Percentiles rank a stretch among this genome's conserved stretches.
These are phyloP conservation scores for Tiaroga cobitis DNA, from an alignment of 2,797 vertebrate species.

Conservation along the genomic window DNA sequence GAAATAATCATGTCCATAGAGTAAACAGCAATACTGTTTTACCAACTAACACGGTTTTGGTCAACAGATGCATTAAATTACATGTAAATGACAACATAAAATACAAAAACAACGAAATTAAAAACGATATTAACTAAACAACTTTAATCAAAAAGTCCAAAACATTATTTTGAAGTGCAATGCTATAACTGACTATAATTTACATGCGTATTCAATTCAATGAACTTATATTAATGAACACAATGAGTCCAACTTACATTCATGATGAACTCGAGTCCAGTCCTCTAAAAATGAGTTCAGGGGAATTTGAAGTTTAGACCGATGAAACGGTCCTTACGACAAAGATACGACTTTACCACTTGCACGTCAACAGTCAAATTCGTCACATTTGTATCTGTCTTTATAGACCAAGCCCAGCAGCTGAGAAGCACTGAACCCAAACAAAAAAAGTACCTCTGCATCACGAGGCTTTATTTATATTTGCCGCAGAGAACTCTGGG, in stretches of 20 bases:
- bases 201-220: background rate
- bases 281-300: background rate
- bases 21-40: background rate
- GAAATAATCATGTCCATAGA: background rate
- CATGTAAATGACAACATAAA: background rate
- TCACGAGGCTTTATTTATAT: conserved; percentile 37
- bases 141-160: background rate
- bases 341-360: background rate
- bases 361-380: background rate
- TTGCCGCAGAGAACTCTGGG: background rate
- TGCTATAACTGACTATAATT: background rate
- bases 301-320: background rate
- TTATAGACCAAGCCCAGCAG: background rate
- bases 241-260: conserved; percentile 26
- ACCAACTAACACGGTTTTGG: background rate
- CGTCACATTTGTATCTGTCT: background rate
- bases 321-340: background rate
- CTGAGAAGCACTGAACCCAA: background rate
- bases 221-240: background rate
- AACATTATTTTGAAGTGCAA: background rate
- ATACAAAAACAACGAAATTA: background rate
- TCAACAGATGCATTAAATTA: background rate
- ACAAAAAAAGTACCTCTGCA: background rate
- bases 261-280: conserved; percentile 2
- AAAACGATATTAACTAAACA: background rate